Evolutionary conservation across 2,797 vertebrate species (phyloP), one percentile per base, ranked within the genome.

Genomic region (Arremon brunneinucha): DNA sequence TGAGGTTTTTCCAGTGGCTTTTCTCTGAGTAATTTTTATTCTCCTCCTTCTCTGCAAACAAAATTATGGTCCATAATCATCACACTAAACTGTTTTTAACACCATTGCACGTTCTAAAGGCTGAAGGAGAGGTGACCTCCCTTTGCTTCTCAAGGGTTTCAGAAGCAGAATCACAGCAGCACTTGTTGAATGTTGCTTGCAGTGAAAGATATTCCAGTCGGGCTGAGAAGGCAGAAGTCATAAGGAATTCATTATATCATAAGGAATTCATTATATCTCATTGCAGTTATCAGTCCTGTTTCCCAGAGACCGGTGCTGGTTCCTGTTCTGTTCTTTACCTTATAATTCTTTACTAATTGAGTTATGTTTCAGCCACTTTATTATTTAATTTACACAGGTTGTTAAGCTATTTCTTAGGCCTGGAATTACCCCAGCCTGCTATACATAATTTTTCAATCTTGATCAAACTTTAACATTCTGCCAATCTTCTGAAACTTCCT

Each of bases 1-100:
- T 53, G 21, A 14, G 4, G 0, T 3, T 67, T 78, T 67, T 20
- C 19, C 19, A 32, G 2, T 22, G 1, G 4, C 5, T 83, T 77
- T 62, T 3, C 37, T 81, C 35, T 62, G 20, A 55, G 24, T 28
- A 32, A n/a, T 47, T 62, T 85, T 81, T 67, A 47, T 52, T 59
- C 15, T 52, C 11, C 43, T 89, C 6, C 32, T 39, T 8, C n/a
- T 78, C 37, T 56, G 34, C 68, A 81, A 77, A 39, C 4, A 13
- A 47, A 60, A 69, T 30, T 60, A 49, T 6, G 2, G 14, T 57
- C 37, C n/a, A 24, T 41, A 72, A 53, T 17, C 14, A 53, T 89
- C 21, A 76, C n/a, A 34, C 18, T 53, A 76, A 71, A 49, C 10
- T 57, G 5, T 27, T 85, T 89, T 65, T 53, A 52, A 56, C 21